phyloP scores from a whole-genome alignment of 2,888 invertebrate genomes.

The Eristalis pertinax region DNA sequence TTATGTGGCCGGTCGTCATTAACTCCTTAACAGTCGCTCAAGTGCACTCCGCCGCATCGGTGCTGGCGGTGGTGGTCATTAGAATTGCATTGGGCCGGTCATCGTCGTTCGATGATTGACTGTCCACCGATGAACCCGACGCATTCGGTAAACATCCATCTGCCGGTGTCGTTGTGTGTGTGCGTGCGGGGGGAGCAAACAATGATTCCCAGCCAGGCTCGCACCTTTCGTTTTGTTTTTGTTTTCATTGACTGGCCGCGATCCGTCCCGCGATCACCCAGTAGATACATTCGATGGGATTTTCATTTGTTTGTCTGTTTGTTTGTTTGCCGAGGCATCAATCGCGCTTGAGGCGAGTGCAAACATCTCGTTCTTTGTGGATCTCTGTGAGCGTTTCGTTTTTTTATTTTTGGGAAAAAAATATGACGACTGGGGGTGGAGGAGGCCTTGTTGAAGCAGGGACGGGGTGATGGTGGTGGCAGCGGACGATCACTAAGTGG shows the following conservation, averaged over 20 bases:
- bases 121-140: slow-evolving; percentile 16
- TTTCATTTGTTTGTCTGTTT: slow-evolving; percentile 57
- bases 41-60: slow-evolving; percentile 29
- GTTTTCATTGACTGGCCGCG: slow-evolving; percentile 46
- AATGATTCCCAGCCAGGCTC: slow-evolving; percentile 44
- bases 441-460: slow-evolving; percentile 5
- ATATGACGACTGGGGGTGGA: background rate
- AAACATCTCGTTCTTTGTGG: slow-evolving; percentile 62
- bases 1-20: slow-evolving; percentile 29
- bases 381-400: background rate
- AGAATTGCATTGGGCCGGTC: slow-evolving; percentile 29
- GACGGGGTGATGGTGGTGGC: background rate
- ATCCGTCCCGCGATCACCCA: slow-evolving; percentile 42
- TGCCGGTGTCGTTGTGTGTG: slow-evolving; percentile 1
- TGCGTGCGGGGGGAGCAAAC: slow-evolving; percentile 45
- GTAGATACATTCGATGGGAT: slow-evolving; percentile 64
- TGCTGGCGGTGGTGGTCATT: slow-evolving; percentile 32
- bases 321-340: slow-evolving; percentile 66
- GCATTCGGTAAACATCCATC: slow-evolving; percentile 53
- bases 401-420: slow-evolving; percentile 15
- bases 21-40: slow-evolving; percentile 36
- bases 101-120: slow-evolving; percentile 48
- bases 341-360: slow-evolving; percentile 66
- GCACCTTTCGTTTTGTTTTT: slow-evolving; percentile 61
- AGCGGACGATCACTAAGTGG: background rate